Percentiles rank a stretch among this genome's conserved stretches.
phyloP scores from a whole-genome alignment of 2,797 vertebrate genomes.

The Pelochelys cantorii region DNA sequence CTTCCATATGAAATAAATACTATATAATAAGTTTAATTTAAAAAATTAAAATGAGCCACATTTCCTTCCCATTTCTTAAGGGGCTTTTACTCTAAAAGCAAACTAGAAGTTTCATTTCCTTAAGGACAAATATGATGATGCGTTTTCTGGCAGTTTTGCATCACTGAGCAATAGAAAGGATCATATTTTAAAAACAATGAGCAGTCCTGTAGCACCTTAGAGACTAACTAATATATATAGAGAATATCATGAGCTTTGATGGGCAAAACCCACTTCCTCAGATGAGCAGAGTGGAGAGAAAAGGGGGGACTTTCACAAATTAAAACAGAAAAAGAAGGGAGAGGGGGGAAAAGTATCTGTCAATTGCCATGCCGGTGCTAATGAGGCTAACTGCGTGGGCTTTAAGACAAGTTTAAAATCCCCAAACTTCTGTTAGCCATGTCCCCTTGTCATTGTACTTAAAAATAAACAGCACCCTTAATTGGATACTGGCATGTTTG shows the following conservation, averaged over 20 bases:
- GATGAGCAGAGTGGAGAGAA: no score
- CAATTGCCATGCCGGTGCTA: no score
- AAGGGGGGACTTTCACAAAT: no score
- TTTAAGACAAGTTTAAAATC: not conserved
- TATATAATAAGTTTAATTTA: slow-evolving; percentile 34
- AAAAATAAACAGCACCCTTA: slow-evolving; percentile 12
- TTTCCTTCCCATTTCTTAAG: not conserved
- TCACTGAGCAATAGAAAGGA: slow-evolving; percentile 38
- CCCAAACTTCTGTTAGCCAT: not conserved
- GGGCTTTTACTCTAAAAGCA: slow-evolving; percentile 53
- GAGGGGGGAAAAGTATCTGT: no score
- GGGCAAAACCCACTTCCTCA: no score
- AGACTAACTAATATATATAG: no score
- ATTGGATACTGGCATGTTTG: not conserved
- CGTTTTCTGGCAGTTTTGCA: slow-evolving; percentile 51
- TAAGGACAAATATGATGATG: slow-evolving; percentile 27
- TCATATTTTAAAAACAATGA: slow-evolving; percentile 3
- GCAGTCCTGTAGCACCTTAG: no score
- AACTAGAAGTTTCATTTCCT: slow-evolving; percentile 36
- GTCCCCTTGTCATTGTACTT: slow-evolving; percentile 13
- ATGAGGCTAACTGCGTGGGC: no score
- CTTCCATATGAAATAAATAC: slow-evolving; percentile 50
- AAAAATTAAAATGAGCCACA: slow-evolving; percentile 17
- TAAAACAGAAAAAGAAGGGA: no score
- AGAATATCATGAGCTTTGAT: no score